Conservation (phyloP, 2,888 invertebrate genomes). For the Antheraea assamensis region DNA sequence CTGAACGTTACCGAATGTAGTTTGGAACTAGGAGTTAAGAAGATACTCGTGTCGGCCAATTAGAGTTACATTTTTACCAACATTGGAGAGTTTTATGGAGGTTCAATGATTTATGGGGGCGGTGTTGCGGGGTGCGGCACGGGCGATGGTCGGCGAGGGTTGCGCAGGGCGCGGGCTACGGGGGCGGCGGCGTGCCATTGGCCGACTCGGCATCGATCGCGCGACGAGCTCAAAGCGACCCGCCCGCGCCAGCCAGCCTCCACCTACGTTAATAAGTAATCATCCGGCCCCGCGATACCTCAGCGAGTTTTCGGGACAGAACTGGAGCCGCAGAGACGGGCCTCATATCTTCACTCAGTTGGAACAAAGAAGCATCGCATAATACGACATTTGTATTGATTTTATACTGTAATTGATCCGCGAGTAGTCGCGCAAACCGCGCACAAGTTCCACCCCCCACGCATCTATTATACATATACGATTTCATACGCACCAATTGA, state of each 20-base stretch:
- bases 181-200: slow-evolving; percentile 79
- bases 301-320: slow-evolving; percentile 78
- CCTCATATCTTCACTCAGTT: slow-evolving; percentile 72
- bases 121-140: slow-evolving; percentile 70
- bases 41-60: slow-evolving; percentile 76
- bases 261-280: slow-evolving; percentile 83
- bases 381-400: slow-evolving; percentile 74
- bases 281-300: slow-evolving; percentile 80
- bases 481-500: slow-evolving; percentile 47
- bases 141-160: slow-evolving; percentile 64
- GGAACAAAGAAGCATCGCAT: slow-evolving; percentile 76
- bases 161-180: slow-evolving; percentile 68
- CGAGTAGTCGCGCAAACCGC: slow-evolving; percentile 69
- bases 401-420: slow-evolving; percentile 77
- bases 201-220: slow-evolving; percentile 80
- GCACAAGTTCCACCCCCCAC: slow-evolving; percentile 55
- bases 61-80: slow-evolving; percentile 81
- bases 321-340: slow-evolving; percentile 74
- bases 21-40: slow-evolving; percentile 68
- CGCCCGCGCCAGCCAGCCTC: slow-evolving; percentile 79
- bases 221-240: slow-evolving; percentile 72
- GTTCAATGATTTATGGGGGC: slow-evolving; percentile 82
- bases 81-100: slow-evolving; percentile 80
- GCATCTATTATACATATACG: slow-evolving; percentile 57
- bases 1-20: slow-evolving; percentile 58